Percentiles rank a stretch among this genome's conserved stretches.
Evolutionary conservation across 2,797 vertebrate species (phyloP).

Genomic region (Varecia variegata): DNA sequence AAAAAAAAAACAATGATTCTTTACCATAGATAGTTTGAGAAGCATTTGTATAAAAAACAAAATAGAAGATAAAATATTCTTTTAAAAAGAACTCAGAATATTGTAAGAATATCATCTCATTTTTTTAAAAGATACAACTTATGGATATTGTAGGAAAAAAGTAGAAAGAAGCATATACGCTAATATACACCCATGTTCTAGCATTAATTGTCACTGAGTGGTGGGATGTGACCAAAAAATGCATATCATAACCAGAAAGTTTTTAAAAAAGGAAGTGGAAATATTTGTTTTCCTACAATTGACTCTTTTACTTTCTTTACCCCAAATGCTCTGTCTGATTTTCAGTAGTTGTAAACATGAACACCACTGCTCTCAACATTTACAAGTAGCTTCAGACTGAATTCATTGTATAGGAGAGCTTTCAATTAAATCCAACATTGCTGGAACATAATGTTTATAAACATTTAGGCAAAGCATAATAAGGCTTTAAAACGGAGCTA

Average conservation of each 20-base stretch:
- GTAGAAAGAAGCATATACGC: not conserved
- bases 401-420: slow-evolving; percentile 16
- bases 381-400: slow-evolving; percentile 16
- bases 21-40: not conserved
- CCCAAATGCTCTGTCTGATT: not conserved
- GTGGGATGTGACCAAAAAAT: not conserved
- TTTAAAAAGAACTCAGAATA: not conserved
- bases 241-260: not conserved
- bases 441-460: not conserved
- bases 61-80: not conserved
- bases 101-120: not conserved
- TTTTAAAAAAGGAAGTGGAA: not conserved
- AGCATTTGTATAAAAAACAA: not conserved
- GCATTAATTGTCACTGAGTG: not conserved
- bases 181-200: not conserved
- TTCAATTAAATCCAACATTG: slow-evolving; percentile 25
- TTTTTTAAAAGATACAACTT: not conserved
- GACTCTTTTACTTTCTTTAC: not conserved
- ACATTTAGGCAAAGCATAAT: slow-evolving; percentile 21
- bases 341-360: not conserved
- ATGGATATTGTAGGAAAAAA: not conserved
- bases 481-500: not conserved
- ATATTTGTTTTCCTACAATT: not conserved
- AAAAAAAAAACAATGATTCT: not conserved
- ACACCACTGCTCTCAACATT: not conserved